Conservation (phyloP, 2,888 invertebrate species). For the Metalampra italica region DNA sequence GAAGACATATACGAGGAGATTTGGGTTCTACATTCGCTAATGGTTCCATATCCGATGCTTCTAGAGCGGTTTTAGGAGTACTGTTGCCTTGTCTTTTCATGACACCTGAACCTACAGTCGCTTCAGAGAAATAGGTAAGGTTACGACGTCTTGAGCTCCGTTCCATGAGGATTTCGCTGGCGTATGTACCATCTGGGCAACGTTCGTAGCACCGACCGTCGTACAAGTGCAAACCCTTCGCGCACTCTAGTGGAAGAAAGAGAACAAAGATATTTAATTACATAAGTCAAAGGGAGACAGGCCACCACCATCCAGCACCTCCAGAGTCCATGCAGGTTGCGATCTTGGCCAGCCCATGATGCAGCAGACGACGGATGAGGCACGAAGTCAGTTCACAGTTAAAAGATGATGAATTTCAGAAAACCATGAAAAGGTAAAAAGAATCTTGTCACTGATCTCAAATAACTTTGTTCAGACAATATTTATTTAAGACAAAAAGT, state of each 20-base stretch:
- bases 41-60: conserved; percentile 60
- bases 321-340: conserved; percentile 71
- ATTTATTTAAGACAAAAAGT: neutral
- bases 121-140: conserved; percentile 51
- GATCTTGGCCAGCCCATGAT: conserved; percentile 52
- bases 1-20: conserved; percentile 73
- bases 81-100: conserved; percentile 49
- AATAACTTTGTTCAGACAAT: conserved; percentile 55
- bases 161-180: conserved; percentile 57
- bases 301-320: conserved; percentile 70
- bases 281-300: conserved; percentile 38
- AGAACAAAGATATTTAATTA: conserved; percentile 60
- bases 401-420: conserved; percentile 26
- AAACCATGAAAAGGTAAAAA: conserved; percentile 39
- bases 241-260: conserved; percentile 82
- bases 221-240: conserved; percentile 78
- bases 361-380: conserved; percentile 48
- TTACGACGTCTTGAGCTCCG: conserved; percentile 64
- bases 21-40: conserved; percentile 23
- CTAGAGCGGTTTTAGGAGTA: conserved; percentile 32
- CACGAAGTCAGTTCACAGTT: conserved; percentile 44
- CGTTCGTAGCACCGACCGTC: conserved; percentile 78
- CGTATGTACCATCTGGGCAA: conserved; percentile 78
- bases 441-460: conserved; percentile 78
- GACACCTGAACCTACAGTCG: conserved; percentile 21